Percentiles rank a stretch among this genome's conserved stretches.
Evolutionary conservation across 2,888 invertebrate species (phyloP).

Genomic region (Hemaris fuciformis): DNA sequence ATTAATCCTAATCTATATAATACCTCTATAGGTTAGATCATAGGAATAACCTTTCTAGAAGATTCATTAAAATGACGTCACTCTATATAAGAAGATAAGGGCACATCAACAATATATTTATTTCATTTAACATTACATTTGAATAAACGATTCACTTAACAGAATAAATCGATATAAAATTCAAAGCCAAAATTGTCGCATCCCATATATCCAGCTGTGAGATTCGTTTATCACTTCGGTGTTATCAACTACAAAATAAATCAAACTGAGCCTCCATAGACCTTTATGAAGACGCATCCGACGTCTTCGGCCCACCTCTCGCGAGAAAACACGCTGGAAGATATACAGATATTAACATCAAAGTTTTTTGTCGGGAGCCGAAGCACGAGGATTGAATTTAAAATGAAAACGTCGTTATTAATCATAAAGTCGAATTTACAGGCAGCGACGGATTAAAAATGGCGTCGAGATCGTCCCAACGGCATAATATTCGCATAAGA

Average conservation of each 20-base stretch:
- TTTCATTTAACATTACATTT: no score
- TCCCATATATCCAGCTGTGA: background rate
- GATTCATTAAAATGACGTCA: no score
- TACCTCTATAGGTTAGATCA: no score
- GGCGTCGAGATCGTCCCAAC: slow-evolving; percentile 15
- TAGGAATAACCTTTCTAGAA: no score
- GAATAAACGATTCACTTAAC: background rate
- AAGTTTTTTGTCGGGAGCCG: slow-evolving; percentile 2
- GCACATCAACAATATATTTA: no score
- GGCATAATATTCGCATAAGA: slow-evolving; percentile 40
- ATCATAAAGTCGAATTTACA: slow-evolving; percentile 38
- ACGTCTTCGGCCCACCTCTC: background rate
- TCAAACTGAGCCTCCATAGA: background rate
- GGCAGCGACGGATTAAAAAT: slow-evolving; percentile 32
- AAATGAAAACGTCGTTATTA: slow-evolving; percentile 33
- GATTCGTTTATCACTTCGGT: background rate
- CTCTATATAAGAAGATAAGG: no score
- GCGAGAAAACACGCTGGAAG: background rate
- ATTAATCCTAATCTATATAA: no score
- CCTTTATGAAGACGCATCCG: background rate
- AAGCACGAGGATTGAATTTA: slow-evolving; percentile 32
- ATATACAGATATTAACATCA: background rate
- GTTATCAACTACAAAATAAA: background rate
- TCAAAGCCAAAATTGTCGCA: background rate
- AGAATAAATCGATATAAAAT: background rate